Evolutionary conservation across 2,888 invertebrate genomes (phyloP).

Genomic region (Conus canariensis): DNA sequence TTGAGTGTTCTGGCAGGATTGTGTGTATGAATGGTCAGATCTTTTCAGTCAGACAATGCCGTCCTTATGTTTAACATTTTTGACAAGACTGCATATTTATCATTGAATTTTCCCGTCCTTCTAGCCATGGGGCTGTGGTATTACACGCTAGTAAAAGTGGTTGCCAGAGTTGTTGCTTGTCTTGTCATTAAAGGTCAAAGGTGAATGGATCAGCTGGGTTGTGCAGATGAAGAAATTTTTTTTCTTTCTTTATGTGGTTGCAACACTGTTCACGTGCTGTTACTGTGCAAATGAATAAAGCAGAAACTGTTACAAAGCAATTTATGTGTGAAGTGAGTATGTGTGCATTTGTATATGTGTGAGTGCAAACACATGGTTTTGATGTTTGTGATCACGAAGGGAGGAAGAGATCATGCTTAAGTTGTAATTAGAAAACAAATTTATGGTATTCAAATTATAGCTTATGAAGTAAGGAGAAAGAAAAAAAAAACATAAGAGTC

Average conservation of each 20-base stretch:
- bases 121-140: background rate
- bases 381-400: background rate
- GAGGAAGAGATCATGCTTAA: too few relatives aligned
- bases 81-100: background rate
- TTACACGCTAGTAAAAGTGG: background rate
- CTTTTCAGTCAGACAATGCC: slow-evolving; percentile 7
- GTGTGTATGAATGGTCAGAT: slow-evolving; percentile 17
- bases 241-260: background rate
- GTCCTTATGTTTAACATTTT: slow-evolving; percentile 1
- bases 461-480: too few relatives aligned
- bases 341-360: slow-evolving; percentile 1
- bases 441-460: too few relatives aligned
- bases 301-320: background rate
- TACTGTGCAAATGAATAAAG: slow-evolving; percentile 10
- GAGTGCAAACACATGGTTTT: background rate
- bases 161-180: background rate
- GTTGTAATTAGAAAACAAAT: too few relatives aligned
- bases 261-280: background rate
- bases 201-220: background rate
- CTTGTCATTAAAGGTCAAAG: background rate
- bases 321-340: background rate
- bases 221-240: background rate
- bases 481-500: too few relatives aligned
- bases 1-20: background rate
- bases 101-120: background rate